Evolutionary conservation across 2,888 invertebrate species (phyloP).

Genomic region (Ennomos fuscantarius): DNA sequence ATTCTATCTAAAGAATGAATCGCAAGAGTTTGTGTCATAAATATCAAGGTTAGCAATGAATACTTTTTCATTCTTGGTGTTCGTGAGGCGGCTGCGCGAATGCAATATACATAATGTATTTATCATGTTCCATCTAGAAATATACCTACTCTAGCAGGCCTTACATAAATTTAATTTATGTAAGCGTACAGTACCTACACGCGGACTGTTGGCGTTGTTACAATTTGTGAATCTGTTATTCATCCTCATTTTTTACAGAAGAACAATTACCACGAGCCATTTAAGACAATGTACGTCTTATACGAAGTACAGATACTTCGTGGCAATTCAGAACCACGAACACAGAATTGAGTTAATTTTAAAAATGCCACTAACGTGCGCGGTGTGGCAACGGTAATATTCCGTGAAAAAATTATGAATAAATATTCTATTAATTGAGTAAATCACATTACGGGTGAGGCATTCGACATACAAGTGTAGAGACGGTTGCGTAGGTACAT

Average conservation of each 20-base stretch:
- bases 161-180: constrained; percentile 43
- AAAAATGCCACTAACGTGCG: constrained; percentile 27
- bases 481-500: constrained; percentile 73
- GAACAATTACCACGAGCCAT: constrained; percentile 17
- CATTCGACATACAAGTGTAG: constrained; percentile 73
- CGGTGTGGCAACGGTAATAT: constrained; percentile 45
- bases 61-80: constrained; percentile 56
- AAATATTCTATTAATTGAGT: constrained; percentile 59
- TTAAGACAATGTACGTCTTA: constrained; percentile 14
- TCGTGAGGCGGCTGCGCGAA: constrained; percentile 50
- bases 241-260: constrained; percentile 22
- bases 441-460: constrained; percentile 60
- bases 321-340: constrained; percentile 18
- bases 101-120: constrained; percentile 49
- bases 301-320: constrained; percentile 12
- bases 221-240: constrained; percentile 18
- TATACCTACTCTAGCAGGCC: constrained; percentile 41
- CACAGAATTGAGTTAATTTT: constrained; percentile 9
- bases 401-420: constrained; percentile 62
- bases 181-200: constrained; percentile 34
- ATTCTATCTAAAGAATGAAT: constrained; percentile 52
- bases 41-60: constrained; percentile 67
- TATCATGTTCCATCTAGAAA: constrained; percentile 50
- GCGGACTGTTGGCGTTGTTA: constrained; percentile 15
- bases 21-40: constrained; percentile 64